Base-by-base conservation (phyloP, 2,888 invertebrate species). In the Oscheius sp. region DNA sequence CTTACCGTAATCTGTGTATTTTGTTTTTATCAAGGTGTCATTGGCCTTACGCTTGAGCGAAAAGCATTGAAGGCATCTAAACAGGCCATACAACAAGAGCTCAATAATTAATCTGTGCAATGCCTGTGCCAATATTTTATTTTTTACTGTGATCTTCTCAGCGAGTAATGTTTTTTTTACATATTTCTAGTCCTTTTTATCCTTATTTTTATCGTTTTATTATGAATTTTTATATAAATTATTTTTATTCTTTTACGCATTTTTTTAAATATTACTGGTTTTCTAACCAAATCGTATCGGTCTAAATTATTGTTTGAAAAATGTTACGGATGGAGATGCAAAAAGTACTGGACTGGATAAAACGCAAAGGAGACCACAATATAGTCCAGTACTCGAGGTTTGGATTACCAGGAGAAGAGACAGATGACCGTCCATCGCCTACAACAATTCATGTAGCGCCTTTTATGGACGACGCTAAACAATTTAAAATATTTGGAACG, bases 41-140 rank as follows among this genome's bases (percentile, higher is more conserved):
- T 88, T 56, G 87, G 85, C 7, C 76, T 88, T 35, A 86, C 87
- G 18, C 77, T 88, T 70, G 88, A 88, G 68, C 69, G 83, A 70
- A 88, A 88, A 69, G 85, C 87, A 3, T 73, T 88, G 45, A 85
- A 86, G 69, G 88, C 85, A n/a, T 82, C 88, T 18, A 88, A 86
- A 74, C 82, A 79, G 49, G 66, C 80, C 49, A 84, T 84, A 72
- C 76, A 77, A n/a, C 78, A 84, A 66, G 74, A 83, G 46, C 78
- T 83, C 35, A 70, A 70, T 21, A 49, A 69, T 41, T 69, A 21
- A 69, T 23, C 45, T 35, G 21, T 58, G n/a, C 9, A 7, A 25
- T 35, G 35, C 35, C 9, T 9, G 35, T 56, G 18, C 21, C 21
- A 56, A 3, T 13, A 5, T 56, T 12, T 12, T 56, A 21, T 56